A percentile compares a stretch with the other conserved stretches of the same genome.
Evolutionary conservation across 1,140 invertebrate genomes (phyloP).

Genomic region (Oscheius sp.): DNA sequence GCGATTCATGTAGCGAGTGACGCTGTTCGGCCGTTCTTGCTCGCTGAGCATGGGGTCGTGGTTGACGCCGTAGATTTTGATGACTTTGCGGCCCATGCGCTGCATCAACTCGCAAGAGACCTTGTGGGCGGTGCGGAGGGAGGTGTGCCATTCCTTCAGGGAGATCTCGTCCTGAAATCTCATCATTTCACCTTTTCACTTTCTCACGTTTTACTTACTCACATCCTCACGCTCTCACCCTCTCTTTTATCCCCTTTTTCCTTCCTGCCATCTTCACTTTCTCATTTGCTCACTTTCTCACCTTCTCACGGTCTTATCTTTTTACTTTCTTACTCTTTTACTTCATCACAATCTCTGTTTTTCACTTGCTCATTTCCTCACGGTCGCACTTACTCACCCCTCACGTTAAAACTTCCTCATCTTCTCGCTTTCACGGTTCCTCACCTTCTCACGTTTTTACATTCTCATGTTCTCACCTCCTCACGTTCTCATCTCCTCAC

Average conservation of each 20-base stretch:
- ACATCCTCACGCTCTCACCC: too few relatives aligned
- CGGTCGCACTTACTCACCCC: too few relatives aligned
- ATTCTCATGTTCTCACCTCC: too few relatives aligned
- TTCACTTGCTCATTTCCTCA: too few relatives aligned
- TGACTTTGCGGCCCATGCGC: conserved; percentile 90
- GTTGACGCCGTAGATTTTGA: conserved; percentile 86
- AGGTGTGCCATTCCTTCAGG: conserved; percentile 87
- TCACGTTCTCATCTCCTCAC: too few relatives aligned
- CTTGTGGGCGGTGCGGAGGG: conserved; percentile 83
- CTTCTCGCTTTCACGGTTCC: too few relatives aligned
- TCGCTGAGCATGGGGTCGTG: conserved; percentile 60
- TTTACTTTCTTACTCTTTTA: too few relatives aligned
- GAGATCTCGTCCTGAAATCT: conserved; percentile 62
- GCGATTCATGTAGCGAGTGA: conserved; percentile 57
- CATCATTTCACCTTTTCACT: neutral
- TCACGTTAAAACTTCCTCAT: too few relatives aligned
- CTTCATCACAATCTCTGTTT: too few relatives aligned
- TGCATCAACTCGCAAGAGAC: conserved; percentile 83
- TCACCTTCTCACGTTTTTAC: too few relatives aligned
- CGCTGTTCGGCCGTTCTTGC: conserved; percentile 54
- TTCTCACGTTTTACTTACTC: too few relatives aligned
- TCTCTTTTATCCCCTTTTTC: neutral
- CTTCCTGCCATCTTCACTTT: neutral
- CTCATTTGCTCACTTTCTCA: neutral
- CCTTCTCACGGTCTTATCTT: neutral